phyloP scores from a whole-genome alignment of 2,888 invertebrate genomes.

The Protonemura montana region DNA sequence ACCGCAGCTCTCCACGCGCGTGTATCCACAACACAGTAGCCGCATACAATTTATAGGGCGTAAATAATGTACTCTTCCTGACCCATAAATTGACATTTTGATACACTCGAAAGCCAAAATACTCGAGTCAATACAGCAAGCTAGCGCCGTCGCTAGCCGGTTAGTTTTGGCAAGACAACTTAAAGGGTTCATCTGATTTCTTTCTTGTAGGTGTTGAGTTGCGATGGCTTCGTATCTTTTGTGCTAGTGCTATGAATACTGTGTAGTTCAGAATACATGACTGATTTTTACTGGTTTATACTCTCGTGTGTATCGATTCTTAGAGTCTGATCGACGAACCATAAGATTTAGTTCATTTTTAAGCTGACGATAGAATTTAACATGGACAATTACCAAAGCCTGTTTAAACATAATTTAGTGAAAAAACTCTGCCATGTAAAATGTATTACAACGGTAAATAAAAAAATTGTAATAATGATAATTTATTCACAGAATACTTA shows the following conservation, averaged over 20 bases:
- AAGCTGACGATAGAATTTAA: neutral
- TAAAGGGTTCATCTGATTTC: neutral
- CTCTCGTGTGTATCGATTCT: neutral
- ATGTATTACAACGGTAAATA: too few species aligned
- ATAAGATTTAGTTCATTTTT: neutral
- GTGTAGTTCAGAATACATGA: neutral
- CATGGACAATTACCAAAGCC: too few species aligned
- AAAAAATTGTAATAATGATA: too few species aligned
- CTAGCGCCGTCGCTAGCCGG: neutral
- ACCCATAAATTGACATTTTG: neutral
- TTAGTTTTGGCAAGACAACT: neutral
- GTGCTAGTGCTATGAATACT: neutral
- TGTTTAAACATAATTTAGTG: too few species aligned
- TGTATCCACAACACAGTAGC: neutral
- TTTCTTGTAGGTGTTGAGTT: neutral
- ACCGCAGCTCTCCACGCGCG: neutral
- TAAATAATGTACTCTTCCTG: neutral
- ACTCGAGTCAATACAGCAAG: neutral
- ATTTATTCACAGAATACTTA: too few species aligned
- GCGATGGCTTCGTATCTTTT: neutral
- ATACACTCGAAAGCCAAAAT: neutral
- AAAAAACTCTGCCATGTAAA: too few species aligned
- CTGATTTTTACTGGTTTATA: neutral
- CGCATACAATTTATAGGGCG: neutral
- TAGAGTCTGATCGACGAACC: too few species aligned